These are phyloP conservation scores for Pomacea canaliculata DNA, from an alignment of 2,888 invertebrate species.

Conservation along the genomic window DNA sequence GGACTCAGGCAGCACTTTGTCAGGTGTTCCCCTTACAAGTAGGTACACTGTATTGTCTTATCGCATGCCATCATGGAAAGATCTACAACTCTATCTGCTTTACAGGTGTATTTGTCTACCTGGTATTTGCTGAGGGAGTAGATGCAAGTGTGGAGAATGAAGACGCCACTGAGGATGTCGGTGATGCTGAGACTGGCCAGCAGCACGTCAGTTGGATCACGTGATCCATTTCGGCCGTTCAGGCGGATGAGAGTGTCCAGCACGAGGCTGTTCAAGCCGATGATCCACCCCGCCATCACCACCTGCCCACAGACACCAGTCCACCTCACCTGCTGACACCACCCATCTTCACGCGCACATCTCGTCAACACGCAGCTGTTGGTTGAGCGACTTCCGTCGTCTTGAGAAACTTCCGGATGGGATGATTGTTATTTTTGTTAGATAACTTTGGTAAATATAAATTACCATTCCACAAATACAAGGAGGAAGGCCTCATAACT, in stretches of 20 bases:
- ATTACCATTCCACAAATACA: too few relatives aligned
- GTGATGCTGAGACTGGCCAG: conserved; percentile 43
- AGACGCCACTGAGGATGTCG: conserved; percentile 45
- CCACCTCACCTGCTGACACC: conserved; percentile 21
- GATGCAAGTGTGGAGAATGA: conserved; percentile 43
- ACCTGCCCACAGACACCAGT: conserved; percentile 11
- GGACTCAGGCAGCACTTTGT: too few relatives aligned
- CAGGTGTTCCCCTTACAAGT: too few relatives aligned
- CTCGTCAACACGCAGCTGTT: not conserved
- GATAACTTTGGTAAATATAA: too few relatives aligned
- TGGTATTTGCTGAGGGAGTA: conserved; percentile 54
- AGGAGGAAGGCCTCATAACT: too few relatives aligned
- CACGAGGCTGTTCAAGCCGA: conserved; percentile 25
- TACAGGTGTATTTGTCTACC: not conserved
- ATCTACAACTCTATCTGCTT: too few relatives aligned
- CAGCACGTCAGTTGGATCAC: conserved; percentile 19
- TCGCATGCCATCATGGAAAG: too few relatives aligned
- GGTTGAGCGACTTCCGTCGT: too few relatives aligned
- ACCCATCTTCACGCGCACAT: conserved; percentile 12
- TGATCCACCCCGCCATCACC: conserved; percentile 17
- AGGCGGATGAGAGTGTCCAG: conserved; percentile 29
- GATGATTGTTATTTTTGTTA: too few relatives aligned
- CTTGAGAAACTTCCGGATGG: too few relatives aligned
- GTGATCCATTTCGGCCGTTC: not conserved
- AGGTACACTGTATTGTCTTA: too few relatives aligned